Conservation (phyloP, 2,888 invertebrate species). For the Heliconius ismenius region DNA sequence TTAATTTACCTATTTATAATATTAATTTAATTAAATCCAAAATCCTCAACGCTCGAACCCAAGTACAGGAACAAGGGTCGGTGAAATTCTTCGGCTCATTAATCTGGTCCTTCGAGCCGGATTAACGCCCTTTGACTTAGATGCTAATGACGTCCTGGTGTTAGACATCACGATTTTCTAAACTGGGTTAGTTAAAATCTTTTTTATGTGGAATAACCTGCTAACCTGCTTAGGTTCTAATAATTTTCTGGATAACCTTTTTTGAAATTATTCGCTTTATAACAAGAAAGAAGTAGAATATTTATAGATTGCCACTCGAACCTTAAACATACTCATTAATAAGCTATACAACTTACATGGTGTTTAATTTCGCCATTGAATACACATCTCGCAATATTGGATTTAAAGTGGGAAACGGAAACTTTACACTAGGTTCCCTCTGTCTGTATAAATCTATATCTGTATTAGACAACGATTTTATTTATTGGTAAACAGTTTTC, state of each 20-base stretch:
- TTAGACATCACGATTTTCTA: constrained; percentile 10
- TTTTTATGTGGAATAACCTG: constrained; percentile 6
- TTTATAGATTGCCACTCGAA: not conserved
- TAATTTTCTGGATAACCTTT: not conserved
- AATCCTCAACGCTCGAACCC: constrained; percentile 7
- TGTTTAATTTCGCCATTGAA: too few relatives aligned
- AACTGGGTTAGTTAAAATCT: constrained; percentile 5
- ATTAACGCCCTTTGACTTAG: constrained; percentile 44
- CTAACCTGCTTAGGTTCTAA: not conserved
- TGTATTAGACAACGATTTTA: too few relatives aligned
- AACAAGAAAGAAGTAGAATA: not conserved
- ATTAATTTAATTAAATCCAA: constrained; percentile 23
- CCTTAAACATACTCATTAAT: too few relatives aligned
- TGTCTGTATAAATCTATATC: too few relatives aligned
- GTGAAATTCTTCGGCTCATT: constrained; percentile 31
- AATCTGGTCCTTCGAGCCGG: constrained; percentile 30
- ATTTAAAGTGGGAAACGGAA: too few relatives aligned
- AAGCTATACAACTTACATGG: too few relatives aligned
- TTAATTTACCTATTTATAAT: constrained; percentile 16
- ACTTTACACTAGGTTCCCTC: too few relatives aligned
- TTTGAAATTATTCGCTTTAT: not conserved
- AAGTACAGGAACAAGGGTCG: constrained; percentile 22
- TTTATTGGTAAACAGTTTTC: too few relatives aligned
- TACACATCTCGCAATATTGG: too few relatives aligned
- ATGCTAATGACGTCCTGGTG: constrained; percentile 40